Evolutionary conservation across 2,797 vertebrate genomes (phyloP), one percentile per base, ranked within the genome.

Genomic region (Echeneis naucrates): DNA sequence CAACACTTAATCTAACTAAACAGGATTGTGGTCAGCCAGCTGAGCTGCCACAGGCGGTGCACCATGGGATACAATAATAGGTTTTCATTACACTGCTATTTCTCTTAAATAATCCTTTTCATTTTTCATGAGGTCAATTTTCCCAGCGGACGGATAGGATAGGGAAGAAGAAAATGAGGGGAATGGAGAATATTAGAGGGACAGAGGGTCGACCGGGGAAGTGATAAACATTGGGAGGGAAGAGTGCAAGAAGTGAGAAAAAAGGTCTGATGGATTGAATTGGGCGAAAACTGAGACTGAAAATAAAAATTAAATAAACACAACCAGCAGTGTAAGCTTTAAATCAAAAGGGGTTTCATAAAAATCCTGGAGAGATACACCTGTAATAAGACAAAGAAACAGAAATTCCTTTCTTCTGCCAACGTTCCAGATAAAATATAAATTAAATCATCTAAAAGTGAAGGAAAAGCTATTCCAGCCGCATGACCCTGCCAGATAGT

Each of bases 51-150:
- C 84, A 68, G 81, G 85, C 88, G 33, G 62, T 45, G 84, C 88
- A 84, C 84, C 71, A 32, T 68, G 79, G 88, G 91, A 92, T 69
- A 89, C 83, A 90, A 89, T 93, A 91, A 93, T 87, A 83, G 87
- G 88, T 85, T 94, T 94, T 93, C 91, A 94, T 94, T 93, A 92
- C 60, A 73, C 72, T 53, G 87, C 90, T 67, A 83, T 91, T 93
- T 90, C 89, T 93, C 89, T 94, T 92, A 93, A 95, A 93, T 93
- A 93, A 94, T 89, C 86, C 88, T 87, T 90, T 93, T 88, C 80
- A 93, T 94, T 92, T 94, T 93, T 94, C 89, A 94, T 92, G 92
- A 93, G 90, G 89, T 91, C 90, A 84, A 90, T 92, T 90, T 91
- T 89, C 86, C 87, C 75, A 6, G 69, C 2, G 37, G 78, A 81